Conservation (phyloP, 2,113 vertebrate genomes). For the Perca schrenkii region DNA sequence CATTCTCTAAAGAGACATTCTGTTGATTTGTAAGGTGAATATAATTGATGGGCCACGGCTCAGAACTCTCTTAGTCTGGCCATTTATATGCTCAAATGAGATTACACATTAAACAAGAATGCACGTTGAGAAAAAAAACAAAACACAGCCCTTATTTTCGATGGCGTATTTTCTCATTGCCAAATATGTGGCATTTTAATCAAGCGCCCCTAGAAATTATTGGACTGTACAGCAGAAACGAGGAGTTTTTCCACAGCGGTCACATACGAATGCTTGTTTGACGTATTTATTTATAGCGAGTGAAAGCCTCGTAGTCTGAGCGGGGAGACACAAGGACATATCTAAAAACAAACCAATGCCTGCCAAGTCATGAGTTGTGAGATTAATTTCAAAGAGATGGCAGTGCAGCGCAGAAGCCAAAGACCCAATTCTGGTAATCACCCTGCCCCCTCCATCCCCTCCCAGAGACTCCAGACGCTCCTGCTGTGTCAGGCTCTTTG, state of each 20-base stretch:
- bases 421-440: conserved; percentile 85
- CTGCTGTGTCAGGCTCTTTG: conserved; percentile 84
- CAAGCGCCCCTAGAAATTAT: conserved; percentile 46
- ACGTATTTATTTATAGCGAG: conserved; percentile 79
- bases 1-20: neutral
- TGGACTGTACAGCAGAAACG: conserved; percentile 52
- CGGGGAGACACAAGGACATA: conserved; percentile 79
- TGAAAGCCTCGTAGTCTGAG: conserved; percentile 72
- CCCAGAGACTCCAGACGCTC: conserved; percentile 77
- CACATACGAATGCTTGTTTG: conserved; percentile 72
- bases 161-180: conserved; percentile 35
- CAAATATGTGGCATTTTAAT: conserved; percentile 69
- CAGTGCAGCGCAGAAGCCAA: conserved; percentile 82
- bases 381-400: conserved; percentile 86
- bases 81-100: conserved; percentile 47
- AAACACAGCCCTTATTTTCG: conserved; percentile 5
- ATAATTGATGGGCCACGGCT: conserved; percentile 34
- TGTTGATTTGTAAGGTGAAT: conserved; percentile 20
- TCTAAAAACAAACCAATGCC: conserved; percentile 81
- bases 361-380: conserved; percentile 87
- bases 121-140: conserved; percentile 43
- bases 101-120: conserved; percentile 58
- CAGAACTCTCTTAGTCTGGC: conserved; percentile 14
- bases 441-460: conserved; percentile 56
- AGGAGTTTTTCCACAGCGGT: conserved; percentile 64